These are phyloP conservation scores for Tetraodon nigroviridis DNA, from an alignment of 2,113 vertebrate species.

Conservation along the genomic window DNA sequence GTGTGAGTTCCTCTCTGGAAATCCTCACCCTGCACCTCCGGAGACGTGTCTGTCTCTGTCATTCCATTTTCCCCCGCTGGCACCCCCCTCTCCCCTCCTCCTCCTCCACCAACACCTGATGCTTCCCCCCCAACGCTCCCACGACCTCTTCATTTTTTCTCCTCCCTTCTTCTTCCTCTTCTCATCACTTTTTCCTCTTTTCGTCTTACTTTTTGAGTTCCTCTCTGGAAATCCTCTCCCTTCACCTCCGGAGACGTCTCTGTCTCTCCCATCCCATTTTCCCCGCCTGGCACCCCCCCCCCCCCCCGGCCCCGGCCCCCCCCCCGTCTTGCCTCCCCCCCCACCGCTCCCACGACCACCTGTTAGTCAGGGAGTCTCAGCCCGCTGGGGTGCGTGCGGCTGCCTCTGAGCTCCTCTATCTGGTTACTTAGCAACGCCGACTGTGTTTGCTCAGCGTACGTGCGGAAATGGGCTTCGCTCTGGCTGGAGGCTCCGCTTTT, in stretches of 20 bases:
- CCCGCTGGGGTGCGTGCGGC: constrained; percentile 56
- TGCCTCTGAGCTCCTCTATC: constrained; percentile 66
- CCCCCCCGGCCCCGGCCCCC: neutral
- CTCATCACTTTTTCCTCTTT: too few species aligned
- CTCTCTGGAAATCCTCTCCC: constrained; percentile 37
- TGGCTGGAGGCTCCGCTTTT: constrained; percentile 52
- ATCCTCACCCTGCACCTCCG: constrained; percentile 36
- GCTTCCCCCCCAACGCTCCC: constrained; percentile 7
- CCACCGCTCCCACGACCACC: constrained; percentile 53
- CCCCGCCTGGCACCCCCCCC: constrained; percentile 22
- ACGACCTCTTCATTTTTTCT: too few species aligned
- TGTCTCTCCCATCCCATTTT: constrained; percentile 41
- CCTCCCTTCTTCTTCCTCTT: too few species aligned
- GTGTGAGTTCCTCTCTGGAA: constrained; percentile 19
- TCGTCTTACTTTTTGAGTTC: too few species aligned
- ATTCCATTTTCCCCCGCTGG: constrained; percentile 37
- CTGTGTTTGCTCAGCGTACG: constrained; percentile 71
- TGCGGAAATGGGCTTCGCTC: constrained; percentile 60
- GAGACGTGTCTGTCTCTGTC: constrained; percentile 44
- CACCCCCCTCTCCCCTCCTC: neutral
- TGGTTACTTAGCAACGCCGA: constrained; percentile 73
- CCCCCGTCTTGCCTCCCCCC: neutral
- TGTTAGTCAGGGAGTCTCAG: constrained; percentile 65
- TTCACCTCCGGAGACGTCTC: constrained; percentile 32
- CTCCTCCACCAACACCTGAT: neutral